Evolutionary conservation across 2,797 vertebrate genomes (phyloP).

Genomic region (Coranthus polyacanthus): DNA sequence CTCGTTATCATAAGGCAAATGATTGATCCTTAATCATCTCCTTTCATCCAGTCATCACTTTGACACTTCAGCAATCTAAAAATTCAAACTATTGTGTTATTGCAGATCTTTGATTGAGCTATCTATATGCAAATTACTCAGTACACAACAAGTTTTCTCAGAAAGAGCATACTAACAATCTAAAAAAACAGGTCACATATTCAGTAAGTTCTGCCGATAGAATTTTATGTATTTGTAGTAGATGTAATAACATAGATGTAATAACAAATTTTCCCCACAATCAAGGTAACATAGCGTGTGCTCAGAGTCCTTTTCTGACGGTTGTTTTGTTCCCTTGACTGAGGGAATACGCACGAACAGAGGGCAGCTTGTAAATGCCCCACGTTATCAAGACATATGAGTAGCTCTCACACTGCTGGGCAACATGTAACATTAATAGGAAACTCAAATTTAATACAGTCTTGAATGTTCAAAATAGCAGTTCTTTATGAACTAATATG

Average conservation of each 20-base stretch:
- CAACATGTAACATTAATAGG: not conserved
- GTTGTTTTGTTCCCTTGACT: constrained; percentile 3
- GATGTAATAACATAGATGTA: not conserved
- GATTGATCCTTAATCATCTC: constrained; percentile 64
- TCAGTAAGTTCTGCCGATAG: constrained; percentile 9
- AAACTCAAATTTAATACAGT: constrained; percentile 1
- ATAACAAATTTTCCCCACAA: constrained; percentile 17
- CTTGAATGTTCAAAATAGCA: not conserved
- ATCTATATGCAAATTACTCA: constrained; percentile 76
- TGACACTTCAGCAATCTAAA: constrained; percentile 51
- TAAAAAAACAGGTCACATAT: constrained; percentile 35
- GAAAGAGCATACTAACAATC: constrained; percentile 20
- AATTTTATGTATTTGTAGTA: constrained; percentile 31
- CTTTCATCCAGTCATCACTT: constrained; percentile 62
- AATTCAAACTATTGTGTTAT: constrained; percentile 35
- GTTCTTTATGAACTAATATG: constrained; percentile 1
- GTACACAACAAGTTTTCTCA: constrained; percentile 31
- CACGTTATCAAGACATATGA: constrained; percentile 2
- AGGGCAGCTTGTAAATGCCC: constrained; percentile 10
- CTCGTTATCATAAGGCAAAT: constrained; percentile 36
- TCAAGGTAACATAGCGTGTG: constrained; percentile 5
- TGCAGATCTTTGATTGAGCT: constrained; percentile 58
- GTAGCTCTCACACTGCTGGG: constrained; percentile 11
- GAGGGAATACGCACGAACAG: constrained; percentile 3
- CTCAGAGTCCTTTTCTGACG: constrained; percentile 2